These are phyloP conservation scores for Dysdera silvatica DNA, from an alignment of 1,140 invertebrate species.

Conservation along the genomic window DNA sequence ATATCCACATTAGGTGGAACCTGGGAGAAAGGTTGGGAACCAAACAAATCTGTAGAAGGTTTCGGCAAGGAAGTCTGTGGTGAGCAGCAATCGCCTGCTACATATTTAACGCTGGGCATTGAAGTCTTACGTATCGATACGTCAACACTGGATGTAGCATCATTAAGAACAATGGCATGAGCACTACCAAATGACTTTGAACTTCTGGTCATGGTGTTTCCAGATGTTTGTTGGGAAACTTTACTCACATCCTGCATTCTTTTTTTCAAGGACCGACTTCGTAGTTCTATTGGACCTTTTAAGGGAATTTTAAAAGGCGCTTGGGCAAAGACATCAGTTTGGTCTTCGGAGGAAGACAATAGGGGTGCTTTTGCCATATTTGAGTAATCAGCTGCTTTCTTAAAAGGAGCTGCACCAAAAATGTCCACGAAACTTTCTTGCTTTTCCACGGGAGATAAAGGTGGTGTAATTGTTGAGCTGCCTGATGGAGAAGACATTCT, in stretches of 20 bases:
- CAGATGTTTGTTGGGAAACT: neutral
- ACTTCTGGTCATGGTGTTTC: neutral
- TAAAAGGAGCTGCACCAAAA: constrained; percentile 44
- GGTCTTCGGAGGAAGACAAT: constrained; percentile 16
- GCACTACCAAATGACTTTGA: constrained; percentile 2
- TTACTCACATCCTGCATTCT: constrained; percentile 26
- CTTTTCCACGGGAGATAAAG: constrained; percentile 11
- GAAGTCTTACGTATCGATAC: constrained; percentile 1
- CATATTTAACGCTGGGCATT: constrained; percentile 19
- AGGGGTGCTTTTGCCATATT: constrained; percentile 34
- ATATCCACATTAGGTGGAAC: too few relatives aligned
- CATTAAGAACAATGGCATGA: constrained; percentile 13
- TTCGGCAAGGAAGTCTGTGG: constrained; percentile 4
- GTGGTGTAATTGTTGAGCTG: constrained; percentile 9
- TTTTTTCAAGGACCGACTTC: constrained; percentile 20
- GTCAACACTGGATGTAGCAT: constrained; percentile 12
- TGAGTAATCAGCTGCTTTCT: constrained; percentile 29
- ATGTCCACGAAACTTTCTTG: constrained; percentile 35
- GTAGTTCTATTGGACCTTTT: constrained; percentile 13
- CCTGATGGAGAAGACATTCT: constrained; percentile 2
- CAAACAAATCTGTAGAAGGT: constrained; percentile 35
- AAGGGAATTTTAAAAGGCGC: constrained; percentile 59
- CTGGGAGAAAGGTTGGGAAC: constrained; percentile 33
- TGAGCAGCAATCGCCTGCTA: constrained; percentile 5
- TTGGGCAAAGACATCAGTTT: constrained; percentile 61